phyloP scores from a whole-genome alignment of 2,888 invertebrate species.

The Eupithecia pulchellata region DNA sequence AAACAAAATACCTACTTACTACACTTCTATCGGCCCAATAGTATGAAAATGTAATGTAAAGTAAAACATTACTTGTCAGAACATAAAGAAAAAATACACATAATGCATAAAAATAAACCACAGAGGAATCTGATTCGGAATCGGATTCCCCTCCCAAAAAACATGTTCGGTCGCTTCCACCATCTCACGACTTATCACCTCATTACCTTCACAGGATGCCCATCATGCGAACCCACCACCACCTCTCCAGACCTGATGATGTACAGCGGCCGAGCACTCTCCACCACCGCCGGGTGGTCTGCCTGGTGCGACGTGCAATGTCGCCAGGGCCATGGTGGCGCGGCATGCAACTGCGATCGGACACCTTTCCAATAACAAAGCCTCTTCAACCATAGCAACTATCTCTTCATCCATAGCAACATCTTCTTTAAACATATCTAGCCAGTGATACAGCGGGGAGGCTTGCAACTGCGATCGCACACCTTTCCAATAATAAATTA shows the following conservation, averaged over 20 bases:
- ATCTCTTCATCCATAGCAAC: background rate
- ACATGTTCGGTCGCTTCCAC: too few relatives aligned
- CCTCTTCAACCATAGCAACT: background rate
- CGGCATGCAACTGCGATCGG: constrained; percentile 90
- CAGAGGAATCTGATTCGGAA: too few relatives aligned
- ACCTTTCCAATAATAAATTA: background rate
- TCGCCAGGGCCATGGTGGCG: constrained; percentile 89
- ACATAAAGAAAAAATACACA: too few relatives aligned
- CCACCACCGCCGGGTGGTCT: constrained; percentile 84
- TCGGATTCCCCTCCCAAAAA: too few relatives aligned
- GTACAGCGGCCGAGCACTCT: constrained; percentile 48
- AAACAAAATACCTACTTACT: too few relatives aligned
- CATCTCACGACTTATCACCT: background rate
- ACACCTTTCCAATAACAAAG: constrained; percentile 81
- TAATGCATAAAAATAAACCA: too few relatives aligned
- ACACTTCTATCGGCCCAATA: too few relatives aligned
- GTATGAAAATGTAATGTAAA: too few relatives aligned
- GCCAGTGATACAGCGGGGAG: too few relatives aligned
- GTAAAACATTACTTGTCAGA: too few relatives aligned
- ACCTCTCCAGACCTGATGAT: constrained; percentile 26
- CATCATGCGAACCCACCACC: constrained; percentile 58
- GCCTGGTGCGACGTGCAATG: constrained; percentile 88
- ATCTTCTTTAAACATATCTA: background rate
- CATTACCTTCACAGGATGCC: constrained; percentile 68
- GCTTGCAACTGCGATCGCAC: background rate